A percentile compares a stretch with the other conserved stretches of the same genome.
Conservation (phyloP, 2,797 vertebrate species). For the Schizopygopsis pylzovi region DNA sequence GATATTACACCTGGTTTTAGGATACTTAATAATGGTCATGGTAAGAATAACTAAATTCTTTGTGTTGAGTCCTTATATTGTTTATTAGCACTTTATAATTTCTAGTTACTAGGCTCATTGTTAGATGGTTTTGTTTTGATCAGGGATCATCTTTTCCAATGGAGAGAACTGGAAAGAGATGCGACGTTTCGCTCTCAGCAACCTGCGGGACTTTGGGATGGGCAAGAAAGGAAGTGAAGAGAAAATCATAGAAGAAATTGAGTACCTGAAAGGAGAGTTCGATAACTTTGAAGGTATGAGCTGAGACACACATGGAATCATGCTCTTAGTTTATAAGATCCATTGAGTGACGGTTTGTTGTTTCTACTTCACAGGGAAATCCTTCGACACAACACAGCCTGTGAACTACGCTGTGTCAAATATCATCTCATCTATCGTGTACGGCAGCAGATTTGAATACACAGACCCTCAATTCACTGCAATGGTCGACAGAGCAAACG, state of each 20-base stretch:
- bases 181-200: constrained; percentile 71
- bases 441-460: constrained; percentile 63
- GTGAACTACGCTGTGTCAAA: constrained; percentile 66
- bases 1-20: constrained; percentile 54
- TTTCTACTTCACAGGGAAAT: constrained; percentile 60
- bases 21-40: constrained; percentile 59
- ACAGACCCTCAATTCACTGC: constrained; percentile 55
- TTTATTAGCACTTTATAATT: not conserved
- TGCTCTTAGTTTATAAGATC: not conserved
- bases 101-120: not conserved
- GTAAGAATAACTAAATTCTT: constrained; percentile 55
- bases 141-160: constrained; percentile 72
- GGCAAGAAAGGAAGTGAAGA: constrained; percentile 68
- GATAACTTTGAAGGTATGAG: constrained; percentile 36
- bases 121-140: not conserved
- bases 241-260: constrained; percentile 70
- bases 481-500: constrained; percentile 61
- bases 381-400: constrained; percentile 61
- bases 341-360: not conserved
- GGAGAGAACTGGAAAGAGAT: constrained; percentile 74
- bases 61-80: not conserved
- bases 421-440: constrained; percentile 61
- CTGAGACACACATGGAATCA: not conserved
- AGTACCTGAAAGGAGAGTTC: constrained; percentile 53
- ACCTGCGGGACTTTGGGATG: constrained; percentile 74